Base-by-base conservation (phyloP, 2,888 invertebrate species). In the Apotomis capreana region DNA sequence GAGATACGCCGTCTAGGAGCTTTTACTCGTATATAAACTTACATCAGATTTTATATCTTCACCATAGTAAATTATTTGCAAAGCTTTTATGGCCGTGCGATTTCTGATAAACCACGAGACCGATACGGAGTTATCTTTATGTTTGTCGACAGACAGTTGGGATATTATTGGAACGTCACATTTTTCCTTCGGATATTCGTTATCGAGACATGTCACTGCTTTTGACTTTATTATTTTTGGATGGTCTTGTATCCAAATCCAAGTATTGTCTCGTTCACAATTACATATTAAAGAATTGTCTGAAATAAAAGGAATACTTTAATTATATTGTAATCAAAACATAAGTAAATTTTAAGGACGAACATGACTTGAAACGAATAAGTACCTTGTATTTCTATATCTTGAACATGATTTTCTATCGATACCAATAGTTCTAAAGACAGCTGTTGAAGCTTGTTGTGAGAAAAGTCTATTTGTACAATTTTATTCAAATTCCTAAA, bases 171-270 rank as follows among this genome's bases (percentile, higher is more conserved):
- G 97, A 60, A 96, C 95, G 77, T 91, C 90, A 79, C 93, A 93
- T 79, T 91, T 91, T 76, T 90, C 89, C 76, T 84, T 90, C 3
- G 92, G 92, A 78, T 91, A 90, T 74, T 92, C 91, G 75, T 90
- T 84, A 72, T 92, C 89, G 13, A 86, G 75, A 70, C 93, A 93
- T 60, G 86, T 82, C 3, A 90, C 86, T 67, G 86, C 82, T 72
- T 84, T 88, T 3, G 87, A 80, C 76, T 89, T 90, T 68, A 93
- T 87, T 76, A 89, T 89, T 83, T 89, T 91, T 12, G 96, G 96
- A 91, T 98, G 97, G 88, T 97, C 97, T 83, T 97, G 95, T 79
- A 98, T 94, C 98, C 98, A 98, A 85, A 97, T 96, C 97, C 98
- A 98, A 52, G 98, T 95, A 87, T 97, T 97, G 87, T 97, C 97